Base-by-base conservation (phyloP, 2,113 vertebrate species). In the Gymnorhina tibicen region DNA sequence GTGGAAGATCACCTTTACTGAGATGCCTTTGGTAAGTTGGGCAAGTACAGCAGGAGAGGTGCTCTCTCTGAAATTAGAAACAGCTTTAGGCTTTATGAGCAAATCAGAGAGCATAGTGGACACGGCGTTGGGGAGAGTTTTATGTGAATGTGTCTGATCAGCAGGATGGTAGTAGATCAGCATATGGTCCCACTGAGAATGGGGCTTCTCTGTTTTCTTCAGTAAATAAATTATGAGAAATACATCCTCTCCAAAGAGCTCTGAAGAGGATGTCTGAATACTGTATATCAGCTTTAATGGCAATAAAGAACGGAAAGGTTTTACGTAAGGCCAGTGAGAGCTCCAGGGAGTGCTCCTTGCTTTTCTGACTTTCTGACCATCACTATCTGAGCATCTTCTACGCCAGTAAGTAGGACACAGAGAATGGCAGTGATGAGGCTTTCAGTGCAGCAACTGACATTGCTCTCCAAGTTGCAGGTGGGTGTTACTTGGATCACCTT, bases 171-270 rank as follows among this genome's bases (percentile, higher is more conserved):
- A 35, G 56, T 42, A 55, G 56, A 87, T 69, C 66, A 85, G 35
- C 39, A 21, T 42, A 39, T 23, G 24, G 19, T 92, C 63, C 67
- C 39, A 27, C 41, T 62, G 49, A 60, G 64, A 89, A 28, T 0
- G 1, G 30, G 41, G 42, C 64, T 52, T 52, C 56, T 58, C 12
- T 53, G 32, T 50, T 28, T 67, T 67, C n/a, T 63, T 72, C 35
- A 56, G 35, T 72, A 89, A 96, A 94, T 93, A 96, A 87, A 81
- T 87, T 55, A 85, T 59, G n/a, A 91, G 60, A 59, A 87, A 91
- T 47, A 26, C 2, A 1, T 56, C 30, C 30, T 58, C 52, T 80
- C 37, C 53, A 76, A 85, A 82, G 42, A 64, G 16, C n/a, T 68
- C 53, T 35, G 30, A 69, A 60, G 37, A 60, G 74, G 28, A 24